Percentiles rank a stretch among this genome's conserved stretches.
phyloP scores from a whole-genome alignment of 2,113 vertebrate genomes.

The Rallus limicola region DNA sequence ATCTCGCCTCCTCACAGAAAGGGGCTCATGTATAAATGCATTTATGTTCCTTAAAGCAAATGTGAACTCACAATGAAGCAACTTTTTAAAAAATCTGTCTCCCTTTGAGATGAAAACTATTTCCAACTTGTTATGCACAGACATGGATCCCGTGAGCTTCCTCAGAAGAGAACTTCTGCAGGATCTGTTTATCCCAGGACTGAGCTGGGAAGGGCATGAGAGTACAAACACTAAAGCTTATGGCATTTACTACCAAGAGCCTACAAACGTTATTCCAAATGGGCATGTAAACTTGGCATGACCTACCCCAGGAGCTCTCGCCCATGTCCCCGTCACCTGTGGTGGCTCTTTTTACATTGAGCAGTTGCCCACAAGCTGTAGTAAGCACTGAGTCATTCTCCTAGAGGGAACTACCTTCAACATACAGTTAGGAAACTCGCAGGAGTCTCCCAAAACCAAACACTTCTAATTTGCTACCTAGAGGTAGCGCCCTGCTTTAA shows the following conservation, averaged over 20 bases:
- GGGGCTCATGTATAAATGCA: neutral
- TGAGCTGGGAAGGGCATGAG: neutral
- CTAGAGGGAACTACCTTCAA: neutral
- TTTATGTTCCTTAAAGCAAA: neutral
- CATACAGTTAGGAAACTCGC: fast-evolving
- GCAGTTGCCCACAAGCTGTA: neutral
- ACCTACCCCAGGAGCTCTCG: neutral
- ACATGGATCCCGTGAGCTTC: neutral
- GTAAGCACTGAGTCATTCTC: neutral
- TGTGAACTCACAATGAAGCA: neutral
- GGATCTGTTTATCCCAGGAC: neutral
- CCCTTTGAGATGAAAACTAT: neutral
- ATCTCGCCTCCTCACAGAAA: neutral
- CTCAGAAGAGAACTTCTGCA: neutral
- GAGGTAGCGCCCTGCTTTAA: neutral
- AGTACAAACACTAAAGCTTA: neutral
- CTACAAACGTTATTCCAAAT: neutral
- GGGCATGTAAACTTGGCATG: neutral
- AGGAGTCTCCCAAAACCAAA: neutral
- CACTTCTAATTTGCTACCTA: neutral
- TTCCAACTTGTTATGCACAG: neutral
- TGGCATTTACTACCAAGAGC: neutral
- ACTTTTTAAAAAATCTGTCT: neutral
- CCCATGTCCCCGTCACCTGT: neutral
- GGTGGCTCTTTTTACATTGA: neutral